phyloP scores from a whole-genome alignment of 2,888 invertebrate species.

The Dolichomitus sp. region DNA sequence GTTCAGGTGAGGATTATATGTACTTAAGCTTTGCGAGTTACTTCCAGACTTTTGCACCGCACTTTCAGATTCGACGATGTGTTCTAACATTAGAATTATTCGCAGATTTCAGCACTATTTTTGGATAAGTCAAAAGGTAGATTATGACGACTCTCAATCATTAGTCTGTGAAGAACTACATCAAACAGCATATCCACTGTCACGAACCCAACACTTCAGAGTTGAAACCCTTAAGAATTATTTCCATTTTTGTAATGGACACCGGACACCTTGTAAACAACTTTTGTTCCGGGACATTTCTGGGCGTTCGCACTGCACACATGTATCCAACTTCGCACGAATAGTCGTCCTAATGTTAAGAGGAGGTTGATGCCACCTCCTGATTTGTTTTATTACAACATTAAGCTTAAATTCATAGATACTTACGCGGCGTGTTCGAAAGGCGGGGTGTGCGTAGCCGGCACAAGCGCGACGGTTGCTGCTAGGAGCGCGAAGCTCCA shows the following conservation, averaged over 20 bases:
- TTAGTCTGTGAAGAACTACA: not conserved
- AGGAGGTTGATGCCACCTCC: not conserved
- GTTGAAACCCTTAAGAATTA: not conserved
- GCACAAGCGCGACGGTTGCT: conserved; percentile 87
- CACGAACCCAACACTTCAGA: not conserved
- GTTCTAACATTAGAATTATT: not conserved
- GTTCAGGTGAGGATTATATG: conserved; percentile 39
- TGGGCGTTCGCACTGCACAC: not conserved
- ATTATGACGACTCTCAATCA: not conserved
- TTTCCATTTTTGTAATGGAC: not conserved
- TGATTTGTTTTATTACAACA: not conserved
- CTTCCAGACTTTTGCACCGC: not conserved
- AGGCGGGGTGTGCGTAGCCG: conserved; percentile 87
- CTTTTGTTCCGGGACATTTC: not conserved
- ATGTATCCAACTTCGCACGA: not conserved
- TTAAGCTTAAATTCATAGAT: conserved; percentile 65
- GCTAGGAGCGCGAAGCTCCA: conserved; percentile 86
- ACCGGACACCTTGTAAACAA: not conserved
- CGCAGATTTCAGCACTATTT: not conserved
- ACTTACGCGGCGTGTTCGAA: conserved; percentile 89
- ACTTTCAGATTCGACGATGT: not conserved
- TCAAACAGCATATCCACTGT: not conserved
- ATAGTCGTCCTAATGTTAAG: not conserved
- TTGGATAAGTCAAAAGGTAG: not conserved
- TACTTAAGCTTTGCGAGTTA: conserved; percentile 6